phyloP scores from a whole-genome alignment of 2,113 vertebrate species.

The Pelusios castaneus region DNA sequence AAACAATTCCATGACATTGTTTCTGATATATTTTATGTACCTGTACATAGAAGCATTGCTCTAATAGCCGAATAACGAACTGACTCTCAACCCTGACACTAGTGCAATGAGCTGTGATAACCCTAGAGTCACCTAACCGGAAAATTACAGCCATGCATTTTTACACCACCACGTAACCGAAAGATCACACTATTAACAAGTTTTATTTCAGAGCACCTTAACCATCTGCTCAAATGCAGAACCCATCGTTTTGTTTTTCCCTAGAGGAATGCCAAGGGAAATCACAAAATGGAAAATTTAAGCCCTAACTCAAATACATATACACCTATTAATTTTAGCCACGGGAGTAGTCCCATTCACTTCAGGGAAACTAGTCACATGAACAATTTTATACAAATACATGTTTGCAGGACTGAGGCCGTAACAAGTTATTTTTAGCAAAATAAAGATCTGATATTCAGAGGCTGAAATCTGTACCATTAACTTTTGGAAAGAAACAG shows the following conservation, averaged over 20 bases:
- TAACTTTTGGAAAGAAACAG: neutral
- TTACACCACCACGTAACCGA: neutral
- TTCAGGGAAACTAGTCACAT: neutral
- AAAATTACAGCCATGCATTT: rapidly evolving
- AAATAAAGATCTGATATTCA: rapidly evolving
- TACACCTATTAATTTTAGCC: slow-evolving; percentile 18
- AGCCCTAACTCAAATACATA: slow-evolving; percentile 45
- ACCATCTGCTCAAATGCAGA: neutral
- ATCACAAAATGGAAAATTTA: slow-evolving; percentile 14
- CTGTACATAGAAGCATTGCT: neutral
- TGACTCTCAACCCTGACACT: rapidly evolving
- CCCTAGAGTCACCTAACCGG: neutral
- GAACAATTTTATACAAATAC: neutral
- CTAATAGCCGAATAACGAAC: neutral
- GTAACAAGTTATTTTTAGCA: slow-evolving; percentile 9
- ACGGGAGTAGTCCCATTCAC: neutral
- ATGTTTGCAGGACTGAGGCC: neutral
- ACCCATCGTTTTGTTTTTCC: neutral
- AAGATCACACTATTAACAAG: neutral
- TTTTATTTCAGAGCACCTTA: neutral
- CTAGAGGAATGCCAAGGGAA: slow-evolving; percentile 47
- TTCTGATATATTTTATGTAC: rapidly evolving
- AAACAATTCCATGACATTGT: neutral
- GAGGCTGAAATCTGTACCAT: neutral
- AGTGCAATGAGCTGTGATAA: neutral